Percentiles rank a stretch among this genome's conserved stretches.
These are phyloP conservation scores for Drosophila bocqueti DNA, from an alignment of 1,140 invertebrate genomes.

Conservation along the genomic window DNA sequence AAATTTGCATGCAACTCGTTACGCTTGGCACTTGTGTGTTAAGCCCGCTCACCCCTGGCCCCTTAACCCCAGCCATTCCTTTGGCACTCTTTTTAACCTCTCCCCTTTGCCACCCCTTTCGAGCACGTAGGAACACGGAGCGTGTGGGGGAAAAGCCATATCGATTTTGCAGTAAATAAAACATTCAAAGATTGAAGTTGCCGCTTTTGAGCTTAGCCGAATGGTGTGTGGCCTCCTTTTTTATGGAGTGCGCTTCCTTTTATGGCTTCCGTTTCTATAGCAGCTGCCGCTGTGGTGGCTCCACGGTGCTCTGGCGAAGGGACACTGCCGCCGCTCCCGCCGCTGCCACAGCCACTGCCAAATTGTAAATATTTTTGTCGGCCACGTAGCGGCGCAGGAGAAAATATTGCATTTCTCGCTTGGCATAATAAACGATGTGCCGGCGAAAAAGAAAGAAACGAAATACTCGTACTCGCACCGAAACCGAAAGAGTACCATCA, in stretches of 20 bases:
- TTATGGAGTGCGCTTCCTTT: slow-evolving; percentile 81
- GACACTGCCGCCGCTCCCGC: slow-evolving; percentile 34
- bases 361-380: slow-evolving; percentile 83
- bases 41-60: slow-evolving; percentile 53
- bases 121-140: slow-evolving; percentile 27
- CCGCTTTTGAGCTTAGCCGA: slow-evolving; percentile 81
- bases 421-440: slow-evolving; percentile 82
- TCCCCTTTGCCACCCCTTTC: not conserved
- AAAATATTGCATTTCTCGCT: slow-evolving; percentile 82
- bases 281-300: slow-evolving; percentile 59
- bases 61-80: slow-evolving; percentile 8
- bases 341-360: slow-evolving; percentile 47
- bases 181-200: slow-evolving; percentile 82
- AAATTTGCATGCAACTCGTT: slow-evolving; percentile 83
- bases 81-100: not conserved
- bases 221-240: slow-evolving; percentile 80
- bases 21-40: slow-evolving; percentile 80
- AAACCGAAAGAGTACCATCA: slow-evolving; percentile 39
- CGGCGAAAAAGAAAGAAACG: slow-evolving; percentile 38
- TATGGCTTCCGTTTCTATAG: slow-evolving; percentile 73
- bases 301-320: slow-evolving; percentile 45
- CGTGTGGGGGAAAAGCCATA: slow-evolving; percentile 61
- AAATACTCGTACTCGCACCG: slow-evolving; percentile 21
- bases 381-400: slow-evolving; percentile 80
- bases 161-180: slow-evolving; percentile 83